Evolutionary conservation across 2,888 invertebrate species (phyloP).

Genomic region (Linnaemya vulpina): DNA sequence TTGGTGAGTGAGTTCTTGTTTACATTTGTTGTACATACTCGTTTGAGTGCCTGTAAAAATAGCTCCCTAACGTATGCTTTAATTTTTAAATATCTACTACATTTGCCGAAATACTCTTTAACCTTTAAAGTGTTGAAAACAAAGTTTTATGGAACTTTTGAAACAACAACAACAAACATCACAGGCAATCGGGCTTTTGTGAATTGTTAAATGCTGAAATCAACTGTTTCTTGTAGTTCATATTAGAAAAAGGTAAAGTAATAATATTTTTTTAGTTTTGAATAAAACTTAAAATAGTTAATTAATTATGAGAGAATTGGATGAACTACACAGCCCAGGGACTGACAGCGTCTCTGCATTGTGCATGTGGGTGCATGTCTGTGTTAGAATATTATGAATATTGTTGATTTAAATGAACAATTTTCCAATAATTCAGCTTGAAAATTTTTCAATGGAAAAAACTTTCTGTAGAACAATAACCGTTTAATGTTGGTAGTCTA

Average conservation of each 20-base stretch:
- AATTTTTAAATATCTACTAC: conserved; percentile 19
- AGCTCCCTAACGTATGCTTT: conserved; percentile 59
- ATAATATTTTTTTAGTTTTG: conserved; percentile 6
- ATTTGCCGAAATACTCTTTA: not conserved
- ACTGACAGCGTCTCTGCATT: too few relatives aligned
- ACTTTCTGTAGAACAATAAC: conserved; percentile 30
- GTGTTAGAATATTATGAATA: not conserved
- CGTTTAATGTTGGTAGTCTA: conserved; percentile 40
- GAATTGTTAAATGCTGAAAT: conserved; percentile 13
- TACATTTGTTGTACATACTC: not conserved
- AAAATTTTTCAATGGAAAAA: conserved; percentile 37
- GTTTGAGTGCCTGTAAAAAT: not conserved
- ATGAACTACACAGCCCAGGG: not conserved
- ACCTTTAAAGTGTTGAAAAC: conserved; percentile 35
- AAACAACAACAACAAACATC: not conserved
- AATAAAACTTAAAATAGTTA: conserved; percentile 35
- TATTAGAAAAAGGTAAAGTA: not conserved
- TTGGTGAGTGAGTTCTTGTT: not conserved
- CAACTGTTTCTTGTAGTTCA: not conserved
- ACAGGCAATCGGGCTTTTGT: conserved; percentile 11
- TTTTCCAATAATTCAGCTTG: conserved; percentile 62
- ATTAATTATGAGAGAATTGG: conserved; percentile 14
- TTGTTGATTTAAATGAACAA: conserved; percentile 37
- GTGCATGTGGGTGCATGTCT: not conserved
- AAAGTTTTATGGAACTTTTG: conserved; percentile 3